phyloP scores from a whole-genome alignment of 2,888 invertebrate species.

The Drosophila koepferae region DNA sequence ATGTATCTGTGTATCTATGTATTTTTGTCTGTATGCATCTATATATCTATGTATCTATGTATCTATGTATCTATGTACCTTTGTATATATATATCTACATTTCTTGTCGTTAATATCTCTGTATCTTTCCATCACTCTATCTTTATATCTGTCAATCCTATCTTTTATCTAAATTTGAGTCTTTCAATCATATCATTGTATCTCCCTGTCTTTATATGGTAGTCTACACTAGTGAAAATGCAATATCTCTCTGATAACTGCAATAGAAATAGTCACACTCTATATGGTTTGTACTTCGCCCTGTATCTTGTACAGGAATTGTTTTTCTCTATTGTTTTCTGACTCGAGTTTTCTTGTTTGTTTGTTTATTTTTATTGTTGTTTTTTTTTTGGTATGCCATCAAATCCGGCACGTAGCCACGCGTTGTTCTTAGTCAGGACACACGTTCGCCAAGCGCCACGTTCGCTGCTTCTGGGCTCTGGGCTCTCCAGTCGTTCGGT shows the following conservation, averaged over 20 bases:
- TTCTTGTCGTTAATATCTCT: neutral
- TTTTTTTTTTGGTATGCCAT: conserved; percentile 5
- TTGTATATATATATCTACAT: neutral
- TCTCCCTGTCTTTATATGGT: neutral
- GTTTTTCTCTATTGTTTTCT: neutral
- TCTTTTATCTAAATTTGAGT: neutral
- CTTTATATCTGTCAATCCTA: neutral
- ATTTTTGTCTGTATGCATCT: neutral
- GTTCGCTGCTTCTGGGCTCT: conserved; percentile 5
- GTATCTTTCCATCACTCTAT: neutral
- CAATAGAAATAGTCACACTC: neutral
- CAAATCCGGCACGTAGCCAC: conserved; percentile 40
- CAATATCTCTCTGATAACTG: neutral
- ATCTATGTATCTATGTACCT: neutral
- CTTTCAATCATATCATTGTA: neutral
- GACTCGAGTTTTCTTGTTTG: neutral
- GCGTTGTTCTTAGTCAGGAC: conserved; percentile 36
- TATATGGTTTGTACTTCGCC: neutral
- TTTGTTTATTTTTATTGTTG: neutral
- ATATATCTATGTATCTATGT: neutral
- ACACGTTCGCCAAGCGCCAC: conserved; percentile 11
- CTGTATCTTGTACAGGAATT: neutral
- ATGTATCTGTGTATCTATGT: neutral
- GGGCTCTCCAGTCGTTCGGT: neutral
- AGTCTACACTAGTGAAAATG: neutral